Evolutionary conservation across 2,113 vertebrate genomes (phyloP).

Genomic region (Callospermophilus lateralis): DNA sequence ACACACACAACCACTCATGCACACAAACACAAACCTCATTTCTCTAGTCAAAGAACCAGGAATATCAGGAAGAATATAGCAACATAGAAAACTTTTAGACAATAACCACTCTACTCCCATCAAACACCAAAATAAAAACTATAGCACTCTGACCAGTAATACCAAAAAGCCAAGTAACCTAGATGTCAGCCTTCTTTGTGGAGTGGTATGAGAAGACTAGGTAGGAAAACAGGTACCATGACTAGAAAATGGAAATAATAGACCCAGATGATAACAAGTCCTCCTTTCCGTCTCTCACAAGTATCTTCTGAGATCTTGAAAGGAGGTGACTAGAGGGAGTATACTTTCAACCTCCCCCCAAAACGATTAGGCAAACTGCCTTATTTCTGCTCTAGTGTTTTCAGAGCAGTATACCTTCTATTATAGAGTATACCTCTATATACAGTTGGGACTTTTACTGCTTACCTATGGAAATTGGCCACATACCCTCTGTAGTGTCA

Average conservation of each 20-base stretch:
- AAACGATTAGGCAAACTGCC: neutral
- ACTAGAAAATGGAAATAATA: neutral
- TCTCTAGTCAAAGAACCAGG: neutral
- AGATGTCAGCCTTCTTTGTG: neutral
- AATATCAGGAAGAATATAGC: neutral
- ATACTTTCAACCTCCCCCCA: neutral
- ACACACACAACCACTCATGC: neutral
- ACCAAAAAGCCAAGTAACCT: neutral
- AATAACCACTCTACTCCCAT: neutral
- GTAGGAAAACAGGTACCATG: neutral
- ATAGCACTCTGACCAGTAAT: accelerated
- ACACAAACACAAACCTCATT: neutral
- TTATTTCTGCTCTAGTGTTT: neutral
- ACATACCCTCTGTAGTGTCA: neutral
- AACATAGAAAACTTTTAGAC: neutral
- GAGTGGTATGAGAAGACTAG: neutral
- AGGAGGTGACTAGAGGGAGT: neutral
- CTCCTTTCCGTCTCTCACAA: no score
- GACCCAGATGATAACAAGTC: neutral
- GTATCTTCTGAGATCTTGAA: neutral
- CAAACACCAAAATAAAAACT: neutral
- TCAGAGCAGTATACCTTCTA: neutral
- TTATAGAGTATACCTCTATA: no score
- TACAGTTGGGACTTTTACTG: neutral
- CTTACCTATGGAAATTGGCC: neutral